phyloP scores from a whole-genome alignment of 2,797 vertebrate species.

The Falco rusticolus region DNA sequence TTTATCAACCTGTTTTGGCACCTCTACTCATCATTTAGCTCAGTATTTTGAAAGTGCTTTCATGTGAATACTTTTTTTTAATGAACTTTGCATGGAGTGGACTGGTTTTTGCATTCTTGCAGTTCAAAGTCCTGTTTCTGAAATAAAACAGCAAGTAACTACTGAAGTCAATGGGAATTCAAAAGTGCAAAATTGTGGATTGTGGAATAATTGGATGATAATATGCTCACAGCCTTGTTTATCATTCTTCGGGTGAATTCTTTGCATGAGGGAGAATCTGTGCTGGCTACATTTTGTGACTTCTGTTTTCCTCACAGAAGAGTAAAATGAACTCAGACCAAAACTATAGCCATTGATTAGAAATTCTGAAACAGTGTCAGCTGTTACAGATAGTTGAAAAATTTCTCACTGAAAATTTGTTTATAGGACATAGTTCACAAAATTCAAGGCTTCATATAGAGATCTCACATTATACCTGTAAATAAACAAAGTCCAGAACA shows the following conservation, averaged over 20 bases:
- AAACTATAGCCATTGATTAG: neutral
- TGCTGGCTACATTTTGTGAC: conserved; percentile 18
- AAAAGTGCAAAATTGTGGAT: neutral
- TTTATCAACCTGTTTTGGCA: conserved; percentile 27
- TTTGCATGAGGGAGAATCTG: neutral
- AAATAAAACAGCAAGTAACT: neutral
- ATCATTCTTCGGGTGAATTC: neutral
- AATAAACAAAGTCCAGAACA: neutral
- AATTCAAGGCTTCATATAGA: neutral
- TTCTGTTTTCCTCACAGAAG: neutral
- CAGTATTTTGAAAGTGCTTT: conserved; percentile 33
- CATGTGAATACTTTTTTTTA: neutral
- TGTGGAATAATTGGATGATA: neutral
- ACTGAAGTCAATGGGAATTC: neutral
- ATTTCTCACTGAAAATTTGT: neutral
- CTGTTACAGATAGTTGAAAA: neutral
- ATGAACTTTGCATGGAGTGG: neutral
- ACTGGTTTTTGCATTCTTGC: neutral
- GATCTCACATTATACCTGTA: neutral
- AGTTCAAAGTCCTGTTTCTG: neutral
- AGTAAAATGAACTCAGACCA: conserved; percentile 6
- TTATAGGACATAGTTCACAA: neutral
- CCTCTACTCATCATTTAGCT: conserved; percentile 8
- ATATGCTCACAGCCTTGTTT: neutral
- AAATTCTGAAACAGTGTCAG: conserved; percentile 2